A percentile compares a stretch with the other conserved stretches of the same genome.
Conservation (phyloP, 2,113 vertebrate genomes). For the Bubo scandiacus region DNA sequence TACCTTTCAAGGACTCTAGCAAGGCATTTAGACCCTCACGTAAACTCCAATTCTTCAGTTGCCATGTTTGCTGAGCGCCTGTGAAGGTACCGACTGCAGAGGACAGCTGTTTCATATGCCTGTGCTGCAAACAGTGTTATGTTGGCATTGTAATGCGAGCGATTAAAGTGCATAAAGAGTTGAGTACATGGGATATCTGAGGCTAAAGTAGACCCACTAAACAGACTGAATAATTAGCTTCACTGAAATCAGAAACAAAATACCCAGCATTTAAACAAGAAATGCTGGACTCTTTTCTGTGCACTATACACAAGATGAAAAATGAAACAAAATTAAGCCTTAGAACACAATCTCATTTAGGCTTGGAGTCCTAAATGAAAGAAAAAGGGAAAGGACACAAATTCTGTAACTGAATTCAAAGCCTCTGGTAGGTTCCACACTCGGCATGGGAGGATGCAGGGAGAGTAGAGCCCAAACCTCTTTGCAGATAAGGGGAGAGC, state of each 20-base stretch:
- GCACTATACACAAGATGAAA: not conserved
- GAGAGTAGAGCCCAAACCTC: not conserved
- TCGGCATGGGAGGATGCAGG: not conserved
- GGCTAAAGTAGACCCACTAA: not conserved
- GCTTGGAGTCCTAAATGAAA: not conserved
- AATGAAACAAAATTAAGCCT: not conserved
- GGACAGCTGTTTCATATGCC: not conserved
- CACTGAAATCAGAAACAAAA: not conserved
- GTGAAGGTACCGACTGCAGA: fast-evolving
- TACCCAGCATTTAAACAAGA: not conserved
- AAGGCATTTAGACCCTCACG: not conserved
- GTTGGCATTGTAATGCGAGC: not conserved
- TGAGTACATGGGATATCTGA: not conserved
- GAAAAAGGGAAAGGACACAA: not conserved
- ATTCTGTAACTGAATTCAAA: not conserved
- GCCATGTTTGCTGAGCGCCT: not conserved
- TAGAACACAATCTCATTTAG: not conserved
- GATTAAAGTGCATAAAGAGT: not conserved
- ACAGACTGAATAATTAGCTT: not conserved
- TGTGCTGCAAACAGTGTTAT: not conserved
- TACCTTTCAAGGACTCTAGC: not conserved
- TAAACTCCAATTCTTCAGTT: not conserved
- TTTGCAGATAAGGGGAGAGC: not conserved
- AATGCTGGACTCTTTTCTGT: not conserved
- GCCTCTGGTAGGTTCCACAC: not conserved